These are phyloP conservation scores for Aethina tumida DNA, from an alignment of 1,140 invertebrate genomes.

Conservation along the genomic window DNA sequence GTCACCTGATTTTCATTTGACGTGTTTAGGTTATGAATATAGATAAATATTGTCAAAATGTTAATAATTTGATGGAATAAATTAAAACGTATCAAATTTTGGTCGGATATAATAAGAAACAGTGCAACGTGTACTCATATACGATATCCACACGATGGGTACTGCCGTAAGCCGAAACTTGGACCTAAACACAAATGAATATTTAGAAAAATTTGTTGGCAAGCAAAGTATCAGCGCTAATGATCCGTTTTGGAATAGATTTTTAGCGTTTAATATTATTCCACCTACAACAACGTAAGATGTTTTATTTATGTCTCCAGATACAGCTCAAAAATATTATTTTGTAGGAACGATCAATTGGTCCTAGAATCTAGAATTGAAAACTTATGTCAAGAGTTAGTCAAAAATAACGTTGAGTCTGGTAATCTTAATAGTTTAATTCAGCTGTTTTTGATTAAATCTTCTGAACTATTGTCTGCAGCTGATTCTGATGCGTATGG, in stretches of 20 bases:
- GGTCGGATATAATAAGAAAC: no score
- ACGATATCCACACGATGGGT: conserved; percentile 54
- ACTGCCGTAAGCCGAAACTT: conserved; percentile 70
- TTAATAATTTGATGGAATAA: no score
- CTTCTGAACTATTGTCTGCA: conserved; percentile 68
- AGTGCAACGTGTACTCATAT: no score
- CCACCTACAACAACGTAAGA: conserved; percentile 63
- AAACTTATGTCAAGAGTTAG: conserved; percentile 57
- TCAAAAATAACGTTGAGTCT: conserved; percentile 71
- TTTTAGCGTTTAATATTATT: conserved; percentile 84
- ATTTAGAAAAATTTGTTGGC: conserved; percentile 67
- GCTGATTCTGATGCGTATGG: conserved; percentile 78
- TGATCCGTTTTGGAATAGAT: conserved; percentile 88
- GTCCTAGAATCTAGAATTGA: conserved; percentile 70
- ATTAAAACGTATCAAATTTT: no score
- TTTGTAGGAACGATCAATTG: conserved; percentile 64
- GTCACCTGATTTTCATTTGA: no score
- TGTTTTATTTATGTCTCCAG: background rate
- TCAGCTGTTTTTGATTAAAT: conserved; percentile 68
- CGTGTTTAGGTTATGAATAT: no score
- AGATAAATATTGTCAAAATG: no score
- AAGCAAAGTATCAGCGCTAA: conserved; percentile 71
- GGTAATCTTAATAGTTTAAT: conserved; percentile 83
- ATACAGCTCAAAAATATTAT: conserved; percentile 13
- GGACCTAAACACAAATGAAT: conserved; percentile 73